phyloP scores from a whole-genome alignment of 2,113 vertebrate genomes.

The Lampris incognitus region DNA sequence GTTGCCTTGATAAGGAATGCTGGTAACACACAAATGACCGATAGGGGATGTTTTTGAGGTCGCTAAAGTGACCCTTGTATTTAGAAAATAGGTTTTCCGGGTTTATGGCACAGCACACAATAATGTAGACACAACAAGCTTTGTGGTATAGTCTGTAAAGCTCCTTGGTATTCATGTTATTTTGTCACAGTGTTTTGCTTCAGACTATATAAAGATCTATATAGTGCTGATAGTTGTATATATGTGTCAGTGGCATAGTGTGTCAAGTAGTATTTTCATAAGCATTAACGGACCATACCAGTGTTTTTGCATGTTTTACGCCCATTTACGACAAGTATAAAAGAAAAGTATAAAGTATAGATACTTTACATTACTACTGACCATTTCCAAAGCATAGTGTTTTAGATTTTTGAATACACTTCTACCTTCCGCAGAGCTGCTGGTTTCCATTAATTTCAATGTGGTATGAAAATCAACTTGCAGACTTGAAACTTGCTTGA shows the following conservation, averaged over 20 bases:
- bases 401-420: too few relatives aligned
- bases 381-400: too few relatives aligned
- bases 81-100: neutral
- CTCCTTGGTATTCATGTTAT: neutral
- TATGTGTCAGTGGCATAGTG: neutral
- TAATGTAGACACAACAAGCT: neutral
- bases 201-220: neutral
- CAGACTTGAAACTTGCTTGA: too few relatives aligned
- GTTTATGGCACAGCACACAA: neutral
- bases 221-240: neutral
- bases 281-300: neutral
- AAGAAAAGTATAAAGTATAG: too few relatives aligned
- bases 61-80: neutral
- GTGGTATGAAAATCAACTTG: too few relatives aligned
- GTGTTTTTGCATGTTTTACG: neutral
- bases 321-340: too few relatives aligned
- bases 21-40: neutral
- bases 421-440: too few relatives aligned
- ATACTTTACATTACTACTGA: too few relatives aligned
- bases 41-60: neutral
- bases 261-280: neutral
- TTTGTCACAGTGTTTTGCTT: neutral
- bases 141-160: neutral
- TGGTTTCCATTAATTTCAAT: too few relatives aligned
- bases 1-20: neutral